phyloP scores from a whole-genome alignment of 2,797 vertebrate genomes.

The Takifugu ocellatus region DNA sequence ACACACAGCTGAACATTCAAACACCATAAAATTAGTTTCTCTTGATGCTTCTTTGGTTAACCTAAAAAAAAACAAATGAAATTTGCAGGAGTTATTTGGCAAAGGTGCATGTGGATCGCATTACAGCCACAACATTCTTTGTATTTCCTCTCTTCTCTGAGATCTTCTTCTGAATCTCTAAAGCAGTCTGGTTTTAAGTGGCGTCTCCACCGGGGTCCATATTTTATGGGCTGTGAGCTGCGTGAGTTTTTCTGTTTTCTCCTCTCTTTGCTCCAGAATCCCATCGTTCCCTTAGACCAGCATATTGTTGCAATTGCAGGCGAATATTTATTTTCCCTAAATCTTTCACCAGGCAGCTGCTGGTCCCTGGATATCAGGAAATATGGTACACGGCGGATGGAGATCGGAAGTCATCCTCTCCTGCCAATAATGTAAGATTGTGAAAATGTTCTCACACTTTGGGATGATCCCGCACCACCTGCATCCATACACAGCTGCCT shows the following conservation, averaged over 20 bases:
- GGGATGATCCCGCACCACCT: neutral
- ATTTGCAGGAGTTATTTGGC: neutral
- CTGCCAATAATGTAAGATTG: slow-evolving; percentile 78
- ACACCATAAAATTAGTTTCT: no score
- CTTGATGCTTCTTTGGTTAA: slow-evolving; percentile 13
- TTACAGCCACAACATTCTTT: slow-evolving; percentile 10
- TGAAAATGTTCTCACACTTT: slow-evolving; percentile 8
- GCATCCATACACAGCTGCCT: neutral
- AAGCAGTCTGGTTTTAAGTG: slow-evolving; percentile 37
- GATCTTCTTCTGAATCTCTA: slow-evolving; percentile 43
- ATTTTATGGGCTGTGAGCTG: slow-evolving; percentile 56
- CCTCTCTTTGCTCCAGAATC: slow-evolving; percentile 20
- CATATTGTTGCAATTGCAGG: slow-evolving; percentile 9
- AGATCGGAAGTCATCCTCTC: slow-evolving; percentile 67
- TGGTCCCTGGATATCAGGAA: slow-evolving; percentile 88
- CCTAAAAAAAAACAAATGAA: neutral
- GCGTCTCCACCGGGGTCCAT: slow-evolving; percentile 43
- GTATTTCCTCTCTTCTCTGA: slow-evolving; percentile 17
- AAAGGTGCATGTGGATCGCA: slow-evolving; percentile 27
- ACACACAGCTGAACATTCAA: no score
- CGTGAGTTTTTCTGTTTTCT: slow-evolving; percentile 19
- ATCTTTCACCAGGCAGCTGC: slow-evolving; percentile 78
- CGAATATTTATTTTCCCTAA: slow-evolving; percentile 6
- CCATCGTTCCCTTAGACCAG: slow-evolving; percentile 2
- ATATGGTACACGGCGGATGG: slow-evolving; percentile 83